Conservation (phyloP, 2,113 vertebrate genomes). For the Seriola quinqueradiata region DNA sequence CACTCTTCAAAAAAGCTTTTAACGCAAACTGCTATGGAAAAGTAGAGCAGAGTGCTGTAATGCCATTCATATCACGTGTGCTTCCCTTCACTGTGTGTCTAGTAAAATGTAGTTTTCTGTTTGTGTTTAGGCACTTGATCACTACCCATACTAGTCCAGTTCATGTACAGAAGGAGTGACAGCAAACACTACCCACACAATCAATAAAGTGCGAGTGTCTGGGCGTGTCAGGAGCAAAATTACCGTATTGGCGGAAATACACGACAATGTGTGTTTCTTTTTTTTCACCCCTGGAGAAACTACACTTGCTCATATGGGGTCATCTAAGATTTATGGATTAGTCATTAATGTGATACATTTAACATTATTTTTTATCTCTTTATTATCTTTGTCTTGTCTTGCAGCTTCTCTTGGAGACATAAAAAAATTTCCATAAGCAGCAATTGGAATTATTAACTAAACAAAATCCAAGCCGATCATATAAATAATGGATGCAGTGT, state of each 20-base stretch:
- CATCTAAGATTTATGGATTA: neutral
- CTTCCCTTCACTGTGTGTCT: neutral
- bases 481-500: neutral
- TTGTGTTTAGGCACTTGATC: conserved; percentile 9
- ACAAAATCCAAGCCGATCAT: neutral
- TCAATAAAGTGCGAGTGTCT: conserved; percentile 8
- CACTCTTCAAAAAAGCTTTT: neutral
- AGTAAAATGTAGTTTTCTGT: neutral
- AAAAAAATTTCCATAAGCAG: neutral
- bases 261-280: no score
- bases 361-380: neutral
- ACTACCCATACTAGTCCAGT: neutral
- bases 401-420: neutral
- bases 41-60: neutral
- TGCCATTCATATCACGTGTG: neutral
- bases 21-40: neutral
- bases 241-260: neutral
- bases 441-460: neutral
- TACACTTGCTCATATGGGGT: neutral
- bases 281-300: neutral
- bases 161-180: conserved; percentile 49
- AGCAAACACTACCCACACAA: conserved; percentile 22
- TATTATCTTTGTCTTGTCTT: neutral
- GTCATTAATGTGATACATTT: neutral
- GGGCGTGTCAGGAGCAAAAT: conserved; percentile 15